Percentiles rank a stretch among this genome's conserved stretches.
phyloP scores from a whole-genome alignment of 35 echinoderm and acorn worm genomes.

The Nesometra sesokonis region DNA sequence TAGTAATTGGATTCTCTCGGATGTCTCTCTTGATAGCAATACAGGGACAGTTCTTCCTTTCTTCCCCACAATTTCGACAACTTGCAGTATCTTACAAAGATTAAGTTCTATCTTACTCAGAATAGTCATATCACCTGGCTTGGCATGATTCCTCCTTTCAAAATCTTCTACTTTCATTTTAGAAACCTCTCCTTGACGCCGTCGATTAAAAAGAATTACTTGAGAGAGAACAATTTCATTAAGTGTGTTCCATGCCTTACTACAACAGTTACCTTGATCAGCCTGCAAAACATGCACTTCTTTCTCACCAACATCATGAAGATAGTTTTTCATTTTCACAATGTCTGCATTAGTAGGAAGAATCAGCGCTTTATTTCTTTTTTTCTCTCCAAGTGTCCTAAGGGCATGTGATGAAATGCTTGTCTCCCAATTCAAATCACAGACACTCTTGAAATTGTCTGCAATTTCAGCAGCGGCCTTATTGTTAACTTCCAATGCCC shows the following conservation, averaged over 20 bases:
- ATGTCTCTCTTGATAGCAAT: not conserved
- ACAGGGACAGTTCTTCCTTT: not conserved
- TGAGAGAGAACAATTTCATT: slow-evolving; percentile 2
- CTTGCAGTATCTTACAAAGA: not conserved
- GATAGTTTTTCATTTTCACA: slow-evolving; percentile 17
- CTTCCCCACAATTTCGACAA: not conserved
- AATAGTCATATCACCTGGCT: no score
- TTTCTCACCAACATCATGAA: not conserved
- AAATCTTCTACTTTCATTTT: no score
- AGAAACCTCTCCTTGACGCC: not conserved
- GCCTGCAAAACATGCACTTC: not conserved
- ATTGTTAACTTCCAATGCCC: not conserved
- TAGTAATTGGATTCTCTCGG: no score
- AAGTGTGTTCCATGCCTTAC: not conserved
- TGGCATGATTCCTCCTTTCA: no score
- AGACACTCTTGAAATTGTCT: not conserved
- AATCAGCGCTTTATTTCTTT: not conserved
- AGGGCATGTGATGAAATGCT: not conserved
- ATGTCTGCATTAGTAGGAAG: slow-evolving; percentile 17
- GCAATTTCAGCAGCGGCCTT: not conserved
- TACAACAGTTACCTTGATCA: not conserved
- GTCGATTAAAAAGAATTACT: not conserved
- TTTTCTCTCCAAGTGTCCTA: not conserved
- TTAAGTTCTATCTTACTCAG: not conserved
- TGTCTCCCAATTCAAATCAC: not conserved